These are phyloP conservation scores for Oxyteleia sp. DNA, from an alignment of 2,888 invertebrate species.

Conservation along the genomic window DNA sequence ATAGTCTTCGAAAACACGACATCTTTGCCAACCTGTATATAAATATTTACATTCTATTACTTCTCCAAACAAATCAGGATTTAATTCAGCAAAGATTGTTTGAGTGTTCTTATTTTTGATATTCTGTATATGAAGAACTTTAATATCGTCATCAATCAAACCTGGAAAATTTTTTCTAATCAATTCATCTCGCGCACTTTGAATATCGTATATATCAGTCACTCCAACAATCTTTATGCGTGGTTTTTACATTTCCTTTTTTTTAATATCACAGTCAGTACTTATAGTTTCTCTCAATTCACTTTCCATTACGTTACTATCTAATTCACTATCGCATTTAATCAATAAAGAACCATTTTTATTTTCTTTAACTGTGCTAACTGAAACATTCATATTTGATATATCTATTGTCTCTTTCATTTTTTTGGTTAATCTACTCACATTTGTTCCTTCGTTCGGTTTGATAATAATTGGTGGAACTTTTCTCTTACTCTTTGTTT, in stretches of 20 bases:
- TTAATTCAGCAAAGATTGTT: conserved; percentile 16
- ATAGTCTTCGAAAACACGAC: conserved; percentile 19
- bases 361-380: conserved; percentile 7
- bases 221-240: conserved; percentile 35
- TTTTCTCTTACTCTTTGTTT: background rate
- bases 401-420: conserved; percentile 18
- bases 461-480: conserved; percentile 14
- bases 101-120: conserved; percentile 3
- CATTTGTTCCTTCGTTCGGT: background rate
- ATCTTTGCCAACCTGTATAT: conserved; percentile 41
- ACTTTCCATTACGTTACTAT: background rate
- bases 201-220: background rate
- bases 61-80: background rate
- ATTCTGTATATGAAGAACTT: conserved; percentile 18
- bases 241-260: conserved; percentile 14
- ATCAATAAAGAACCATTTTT: conserved; percentile 3
- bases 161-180: conserved; percentile 29
- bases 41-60: background rate
- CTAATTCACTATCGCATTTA: conserved; percentile 4
- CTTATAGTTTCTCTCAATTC: background rate
- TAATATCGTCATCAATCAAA: background rate
- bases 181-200: background rate
- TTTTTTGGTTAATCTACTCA: background rate
- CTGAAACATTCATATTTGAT: background rate
- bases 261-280: conserved; percentile 3